Evolutionary conservation across 2,797 vertebrate genomes (phyloP), one percentile per base, ranked within the genome.

Genomic region (Sparus aurata): DNA sequence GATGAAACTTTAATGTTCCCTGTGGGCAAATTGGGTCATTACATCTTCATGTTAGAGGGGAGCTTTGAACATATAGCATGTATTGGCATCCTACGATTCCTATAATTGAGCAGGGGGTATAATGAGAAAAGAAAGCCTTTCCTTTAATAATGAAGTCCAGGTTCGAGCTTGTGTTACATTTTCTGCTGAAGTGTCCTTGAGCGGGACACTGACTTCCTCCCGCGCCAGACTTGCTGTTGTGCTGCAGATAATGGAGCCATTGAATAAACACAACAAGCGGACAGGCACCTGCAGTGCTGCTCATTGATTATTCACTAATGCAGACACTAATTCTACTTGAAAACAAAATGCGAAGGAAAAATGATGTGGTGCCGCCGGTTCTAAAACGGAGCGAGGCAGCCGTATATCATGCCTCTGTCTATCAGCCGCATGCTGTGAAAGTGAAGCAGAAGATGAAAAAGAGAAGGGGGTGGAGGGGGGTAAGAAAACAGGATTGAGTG

Each of bases 1-100:
- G 68, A 91, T 93, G 52, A 89, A 87, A 86, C 54, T 87, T 89
- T 87, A 87, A 92, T 91, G 86, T 85, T 89, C 84, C 86, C 75
- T 57, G 18, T 68, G 76, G 87, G 82, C 69, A 89, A 77, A 92
- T 79, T 79, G 74, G 82, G 58, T 86, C 87, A 78, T 90, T 88
- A 85, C 80, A 83, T 64, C 85, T 73, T 87, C 69, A 80, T 89
- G 76, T 87, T 34, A 61, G 75, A 66, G 61, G 38, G 70, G 62
- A 69, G 52, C 78, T 70, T 49, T 73, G 63, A 76, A 75, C 58
- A 61, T 80, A 61, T 61, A 77, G n/a, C 46, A 76, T 53, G 53
- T 78, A 82, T 70, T 66, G 73, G 49, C 71, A 69, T 66, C 54
- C 63, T 82, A 49, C 46, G 45, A 85, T 78, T 79, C 47, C 25